Evolutionary conservation across 2,113 vertebrate genomes (phyloP).

Genomic region (Limnothrissa miodon): DNA sequence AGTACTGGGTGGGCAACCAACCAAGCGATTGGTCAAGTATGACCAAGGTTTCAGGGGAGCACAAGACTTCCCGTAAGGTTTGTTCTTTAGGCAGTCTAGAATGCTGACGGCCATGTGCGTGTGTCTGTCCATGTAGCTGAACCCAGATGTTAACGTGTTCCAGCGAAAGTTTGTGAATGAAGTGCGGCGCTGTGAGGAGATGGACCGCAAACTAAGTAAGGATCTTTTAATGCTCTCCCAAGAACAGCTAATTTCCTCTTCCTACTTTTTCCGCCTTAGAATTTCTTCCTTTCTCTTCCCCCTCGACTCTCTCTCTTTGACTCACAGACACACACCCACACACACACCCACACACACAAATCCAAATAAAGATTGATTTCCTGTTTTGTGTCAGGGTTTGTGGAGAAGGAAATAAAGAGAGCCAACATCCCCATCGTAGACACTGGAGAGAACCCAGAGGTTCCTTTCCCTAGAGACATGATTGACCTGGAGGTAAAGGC

Average conservation of each 20-base stretch:
- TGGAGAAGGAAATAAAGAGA: conserved; percentile 97
- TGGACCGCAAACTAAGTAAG: conserved; percentile 91
- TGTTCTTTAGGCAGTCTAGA: not conserved
- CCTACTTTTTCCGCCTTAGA: not conserved
- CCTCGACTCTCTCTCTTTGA: not conserved
- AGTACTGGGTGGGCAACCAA: conserved; percentile 48
- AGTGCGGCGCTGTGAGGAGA: conserved; percentile 94
- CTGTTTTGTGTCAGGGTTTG: conserved; percentile 80
- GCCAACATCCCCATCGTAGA: conserved; percentile 89
- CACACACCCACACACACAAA: not conserved
- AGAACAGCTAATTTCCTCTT: not conserved
- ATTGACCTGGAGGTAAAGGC: conserved; percentile 93
- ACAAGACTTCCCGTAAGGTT: not conserved
- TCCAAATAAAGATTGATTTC: not conserved
- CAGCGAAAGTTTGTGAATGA: conserved; percentile 98
- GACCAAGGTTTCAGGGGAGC: not conserved
- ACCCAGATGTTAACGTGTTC: conserved; percentile 97
- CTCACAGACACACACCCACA: not conserved
- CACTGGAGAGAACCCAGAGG: conserved; percentile 96
- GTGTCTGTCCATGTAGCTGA: conserved; percentile 73
- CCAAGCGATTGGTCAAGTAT: not conserved
- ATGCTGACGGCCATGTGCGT: not conserved
- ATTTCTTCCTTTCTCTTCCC: not conserved
- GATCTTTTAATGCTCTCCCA: not conserved
- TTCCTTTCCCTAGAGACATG: conserved; percentile 97